Base-by-base conservation (phyloP, 92 coral and sea anemone genomes). In the Micromussa lordhowensis region DNA sequence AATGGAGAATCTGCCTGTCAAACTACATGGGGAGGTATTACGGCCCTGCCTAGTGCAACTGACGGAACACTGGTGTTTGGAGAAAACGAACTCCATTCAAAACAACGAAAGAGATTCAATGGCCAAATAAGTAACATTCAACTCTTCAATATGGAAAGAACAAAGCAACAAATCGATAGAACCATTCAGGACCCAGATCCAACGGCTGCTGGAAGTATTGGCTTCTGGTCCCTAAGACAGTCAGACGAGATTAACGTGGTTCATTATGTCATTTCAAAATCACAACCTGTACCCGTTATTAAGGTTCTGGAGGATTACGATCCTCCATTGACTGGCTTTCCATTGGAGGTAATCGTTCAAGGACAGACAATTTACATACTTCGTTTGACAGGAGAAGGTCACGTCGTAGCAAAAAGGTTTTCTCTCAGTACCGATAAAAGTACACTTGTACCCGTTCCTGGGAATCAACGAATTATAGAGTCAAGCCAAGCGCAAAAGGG, bases 41-140 rank as follows among this genome's bases (percentile, higher is more conserved):
- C 61, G 16, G 9, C 17, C 31, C 24, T 82, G 22, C 86, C 86
- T 11, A 59, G 35, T 3, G 12, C 75, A 40, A 40, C 16, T 14
- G 75, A 82, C 5, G 86, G 61, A 12, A n/a, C 86, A 64, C 28
- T 82, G 35, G 61, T 82, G 2, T 82, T 82, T 82, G 86, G 86
- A n/a, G 77, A 61, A 40, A 81, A 81, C 58, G 54, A 35, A 61
- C 59, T 9, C 28, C 55, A 82, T 66, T 16, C 34, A 36, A 82
- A 15, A 6, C 17, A 4, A 24, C 86, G 8, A 0, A 44, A 63
- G 4, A 81, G 36, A 19, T 82, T 82, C 19, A 82, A 82, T 68
- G 86, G 86, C 17, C 86, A 82, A 82, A 66, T 68, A n/a, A 30
- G 58, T 4, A 17, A 35, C 12, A 69, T 80, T 12, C 38, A 63